Conservation (phyloP, 2,888 invertebrate species). For the Watsonalla binaria region DNA sequence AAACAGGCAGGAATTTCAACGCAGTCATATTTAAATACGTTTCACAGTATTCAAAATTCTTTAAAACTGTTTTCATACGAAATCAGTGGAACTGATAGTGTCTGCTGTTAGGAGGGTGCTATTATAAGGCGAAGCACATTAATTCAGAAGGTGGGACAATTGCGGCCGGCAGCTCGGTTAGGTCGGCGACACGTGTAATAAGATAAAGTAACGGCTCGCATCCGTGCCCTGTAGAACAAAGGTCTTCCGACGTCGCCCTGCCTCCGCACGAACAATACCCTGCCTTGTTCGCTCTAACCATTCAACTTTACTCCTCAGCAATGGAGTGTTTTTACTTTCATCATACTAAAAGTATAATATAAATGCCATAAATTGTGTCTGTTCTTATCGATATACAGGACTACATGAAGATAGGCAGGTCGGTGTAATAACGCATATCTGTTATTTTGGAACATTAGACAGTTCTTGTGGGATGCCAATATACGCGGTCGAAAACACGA, state of each 20-base stretch:
- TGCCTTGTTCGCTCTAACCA: conserved; percentile 25
- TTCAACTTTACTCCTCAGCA: neutral
- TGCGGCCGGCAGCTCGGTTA: conserved; percentile 57
- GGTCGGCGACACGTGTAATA: conserved; percentile 65
- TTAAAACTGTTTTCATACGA: too few relatives aligned
- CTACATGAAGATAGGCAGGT: too few relatives aligned
- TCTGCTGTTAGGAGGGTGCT: conserved; percentile 25
- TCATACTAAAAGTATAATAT: neutral
- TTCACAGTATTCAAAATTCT: too few relatives aligned
- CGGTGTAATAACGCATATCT: too few relatives aligned
- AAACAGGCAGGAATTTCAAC: too few relatives aligned
- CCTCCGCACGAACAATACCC: conserved; percentile 42
- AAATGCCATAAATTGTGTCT: too few relatives aligned
- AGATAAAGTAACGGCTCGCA: conserved; percentile 60
- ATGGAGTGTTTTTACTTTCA: neutral
- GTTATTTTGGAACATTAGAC: too few relatives aligned
- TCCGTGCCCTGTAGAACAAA: conserved; percentile 60
- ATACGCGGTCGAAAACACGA: too few relatives aligned
- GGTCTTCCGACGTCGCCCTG: conserved; percentile 53
- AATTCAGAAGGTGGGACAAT: conserved; percentile 57
- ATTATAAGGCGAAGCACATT: conserved; percentile 50
- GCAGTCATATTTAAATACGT: too few relatives aligned
- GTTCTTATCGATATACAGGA: too few relatives aligned
- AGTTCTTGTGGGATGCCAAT: too few relatives aligned
- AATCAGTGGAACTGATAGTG: neutral